Conservation (phyloP, 2,888 invertebrate species). For the Clistopyga incitator region DNA sequence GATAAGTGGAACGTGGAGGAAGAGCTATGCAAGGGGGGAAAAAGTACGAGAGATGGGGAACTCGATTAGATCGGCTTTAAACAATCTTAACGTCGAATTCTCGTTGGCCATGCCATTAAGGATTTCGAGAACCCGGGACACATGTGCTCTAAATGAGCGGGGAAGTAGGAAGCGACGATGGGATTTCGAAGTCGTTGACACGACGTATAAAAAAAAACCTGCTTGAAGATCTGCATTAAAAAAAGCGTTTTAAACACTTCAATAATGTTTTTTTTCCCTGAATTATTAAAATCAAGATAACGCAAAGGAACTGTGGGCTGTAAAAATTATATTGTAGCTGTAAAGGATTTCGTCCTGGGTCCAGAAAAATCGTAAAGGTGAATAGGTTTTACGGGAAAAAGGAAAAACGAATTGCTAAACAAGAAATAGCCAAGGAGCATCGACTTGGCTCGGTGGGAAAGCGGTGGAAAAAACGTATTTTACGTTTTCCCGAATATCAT, state of each 20-base stretch:
- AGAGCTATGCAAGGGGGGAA: slow-evolving; percentile 39
- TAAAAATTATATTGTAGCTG: too few relatives aligned
- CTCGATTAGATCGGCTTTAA: slow-evolving; percentile 40
- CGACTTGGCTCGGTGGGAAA: slow-evolving; percentile 13
- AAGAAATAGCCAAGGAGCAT: background rate
- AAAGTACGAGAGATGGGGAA: slow-evolving; percentile 35
- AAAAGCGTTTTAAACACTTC: too few relatives aligned
- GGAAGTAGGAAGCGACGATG: slow-evolving; percentile 1
- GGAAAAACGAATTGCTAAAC: background rate
- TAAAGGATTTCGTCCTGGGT: background rate
- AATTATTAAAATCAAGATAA: background rate
- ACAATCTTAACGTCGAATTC: slow-evolving; percentile 40
- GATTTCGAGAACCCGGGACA: background rate
- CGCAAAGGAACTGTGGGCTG: too few relatives aligned
- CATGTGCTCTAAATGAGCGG: slow-evolving; percentile 25
- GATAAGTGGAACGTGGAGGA: slow-evolving; percentile 73
- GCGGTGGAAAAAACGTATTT: background rate
- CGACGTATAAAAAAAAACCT: background rate
- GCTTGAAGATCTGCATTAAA: too few relatives aligned
- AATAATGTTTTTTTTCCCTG: too few relatives aligned
- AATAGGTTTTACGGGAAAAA: background rate
- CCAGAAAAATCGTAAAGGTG: background rate
- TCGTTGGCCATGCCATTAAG: slow-evolving; percentile 17
- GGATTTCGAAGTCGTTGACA: background rate
- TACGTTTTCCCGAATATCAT: slow-evolving; percentile 10